These are phyloP conservation scores for Tenthredo amoena DNA, from an alignment of 2,888 invertebrate species.

Conservation along the genomic window DNA sequence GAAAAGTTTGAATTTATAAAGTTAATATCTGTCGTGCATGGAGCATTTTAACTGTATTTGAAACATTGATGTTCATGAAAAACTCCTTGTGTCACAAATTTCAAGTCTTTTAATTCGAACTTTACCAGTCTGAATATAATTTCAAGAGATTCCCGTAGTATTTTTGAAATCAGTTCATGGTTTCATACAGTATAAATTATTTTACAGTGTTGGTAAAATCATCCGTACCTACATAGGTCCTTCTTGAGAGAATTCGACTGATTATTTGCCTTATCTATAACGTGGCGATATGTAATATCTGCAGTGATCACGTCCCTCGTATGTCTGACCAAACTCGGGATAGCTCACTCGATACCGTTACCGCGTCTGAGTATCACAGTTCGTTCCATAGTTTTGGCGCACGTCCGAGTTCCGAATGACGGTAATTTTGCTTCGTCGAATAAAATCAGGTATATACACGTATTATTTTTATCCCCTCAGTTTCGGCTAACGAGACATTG, in stretches of 20 bases:
- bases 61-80: too few relatives aligned
- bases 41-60: too few relatives aligned
- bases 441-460: constrained; percentile 35
- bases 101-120: too few relatives aligned
- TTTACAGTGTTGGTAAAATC: too few relatives aligned
- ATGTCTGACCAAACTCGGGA: background rate
- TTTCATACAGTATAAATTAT: too few relatives aligned
- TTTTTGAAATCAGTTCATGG: too few relatives aligned
- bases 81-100: too few relatives aligned
- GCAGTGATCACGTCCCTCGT: background rate
- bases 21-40: too few relatives aligned
- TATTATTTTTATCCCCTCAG: constrained; percentile 34
- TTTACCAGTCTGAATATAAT: too few relatives aligned
- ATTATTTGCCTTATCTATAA: background rate
- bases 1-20: too few relatives aligned
- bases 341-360: constrained; percentile 7
- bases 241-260: background rate
- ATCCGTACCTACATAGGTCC: too few relatives aligned
- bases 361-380: constrained; percentile 8
- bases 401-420: constrained; percentile 40
- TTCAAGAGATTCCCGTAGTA: too few relatives aligned
- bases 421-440: constrained; percentile 44
- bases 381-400: constrained; percentile 30
- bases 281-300: background rate
- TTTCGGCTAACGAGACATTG: constrained; percentile 48